Evolutionary conservation across 2,797 vertebrate species (phyloP), one percentile per base, ranked within the genome.

Genomic region (Sciurus vulgaris): DNA sequence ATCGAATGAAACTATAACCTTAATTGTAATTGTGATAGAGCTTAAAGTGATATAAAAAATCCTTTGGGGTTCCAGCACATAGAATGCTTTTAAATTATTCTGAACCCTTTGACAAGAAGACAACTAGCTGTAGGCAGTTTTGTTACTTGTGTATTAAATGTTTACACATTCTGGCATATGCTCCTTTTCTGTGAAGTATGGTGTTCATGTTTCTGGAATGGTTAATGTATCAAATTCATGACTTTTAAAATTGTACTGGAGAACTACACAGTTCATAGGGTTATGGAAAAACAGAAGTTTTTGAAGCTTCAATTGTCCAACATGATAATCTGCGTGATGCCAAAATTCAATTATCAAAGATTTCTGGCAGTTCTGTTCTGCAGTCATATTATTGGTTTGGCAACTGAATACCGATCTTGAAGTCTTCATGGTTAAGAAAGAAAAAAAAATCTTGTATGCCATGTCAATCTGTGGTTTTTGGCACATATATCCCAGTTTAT

Each of bases 221-320:
- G 76, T 30, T 61, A 56, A 70, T 89, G 47, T 74, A 56, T 91
- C 54, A 94, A 67, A 95, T 94, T 85, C 69, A 51, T 76, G 84
- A 61, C 59, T 93, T 74, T 87, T 82, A 30, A 86, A 67, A 77
- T 67, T 70, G 59, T 86, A 33, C 3, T 47, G 17, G 67, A 92
- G 33, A 94, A 92, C 65, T 83, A 51, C 49, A 76, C 61, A 56
- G 69, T 92, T 95, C 63, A 85, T 76, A 96, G 82, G 56, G 94
- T 94, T 88, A 41, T 85, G 79, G 85, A 70, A 84, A 96, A 95
- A 83, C 65, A 86, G 89, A 95, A 90, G 74, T 94, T 86, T 95
- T 54, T 79, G 91, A 79, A 86, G 91, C 88, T 85, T 94, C 74
- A 78, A 9, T 97, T 86, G 78, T 94, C 79, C 92, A 87, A 90